Base-by-base conservation (phyloP, 1,140 invertebrate genomes). In the Leptinotarsa lineolata region DNA sequence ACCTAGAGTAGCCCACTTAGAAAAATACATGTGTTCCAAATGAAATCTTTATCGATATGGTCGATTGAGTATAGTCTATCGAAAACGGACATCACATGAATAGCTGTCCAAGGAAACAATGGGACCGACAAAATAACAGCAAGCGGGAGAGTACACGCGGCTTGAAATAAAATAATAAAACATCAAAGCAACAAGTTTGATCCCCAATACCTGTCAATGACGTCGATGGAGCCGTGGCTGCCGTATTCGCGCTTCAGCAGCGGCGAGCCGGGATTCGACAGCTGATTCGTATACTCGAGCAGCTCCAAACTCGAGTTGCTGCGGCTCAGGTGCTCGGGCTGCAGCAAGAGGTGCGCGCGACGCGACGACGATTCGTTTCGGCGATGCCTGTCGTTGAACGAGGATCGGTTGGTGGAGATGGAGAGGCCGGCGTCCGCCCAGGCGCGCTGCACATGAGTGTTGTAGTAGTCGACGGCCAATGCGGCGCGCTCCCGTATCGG, bases 271-370 rank as follows among this genome's bases (percentile, higher is more conserved):
- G 73, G 73, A 44, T 81, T 80, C 21, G 81, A 77, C 18, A 77
- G 73, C 68, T 58, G 61, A 44, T 74, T 74, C 73, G 83, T 79
- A 64, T 85, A 81, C 70, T 85, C 84, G 20, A 84, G 66, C 79
- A 90, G 84, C 80, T 90, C 89, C 77, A 90, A 85, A 78, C 89
- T 90, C 45, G 88, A 89, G 81, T 89, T 90, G 78, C 88, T 89
- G 58, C 89, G 85, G 77, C 89, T 88, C 77, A 84, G 73, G 11
- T 76, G 70, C 70, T 75, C 72, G 18, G 77, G 46, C 39, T 48
- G 21, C 65, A 70, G n/a, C 61, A 24, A 22, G 74, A 54, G 39
- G 48, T 60, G 45, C 71, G 58, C 44, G 20, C 46, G 15, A 16
- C 64, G 20, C 61, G 20, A 15, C 13, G 61, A 20, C 13, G 61